Conservation (phyloP, 2,888 invertebrate species). For the Chloroclystis v-ata region DNA sequence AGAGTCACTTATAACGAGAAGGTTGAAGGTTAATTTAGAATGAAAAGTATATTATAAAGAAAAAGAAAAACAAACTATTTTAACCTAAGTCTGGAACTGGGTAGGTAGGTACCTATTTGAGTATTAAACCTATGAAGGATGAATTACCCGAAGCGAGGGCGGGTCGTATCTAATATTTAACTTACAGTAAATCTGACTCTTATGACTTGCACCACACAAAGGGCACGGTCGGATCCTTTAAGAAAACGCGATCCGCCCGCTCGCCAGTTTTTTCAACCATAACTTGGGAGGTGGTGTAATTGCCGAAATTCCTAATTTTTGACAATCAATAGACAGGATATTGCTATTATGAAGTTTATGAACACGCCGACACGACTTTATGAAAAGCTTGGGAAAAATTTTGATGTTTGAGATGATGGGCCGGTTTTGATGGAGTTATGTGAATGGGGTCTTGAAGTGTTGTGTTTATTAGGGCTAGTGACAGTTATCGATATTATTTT, state of each 20-base stretch:
- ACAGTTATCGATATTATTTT: background rate
- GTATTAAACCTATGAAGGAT: too few species aligned
- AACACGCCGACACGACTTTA: constrained; percentile 42
- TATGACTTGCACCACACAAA: constrained; percentile 32
- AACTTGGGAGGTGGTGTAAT: constrained; percentile 75
- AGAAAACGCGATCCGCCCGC: constrained; percentile 68
- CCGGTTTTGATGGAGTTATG: constrained; percentile 16
- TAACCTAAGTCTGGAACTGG: too few species aligned
- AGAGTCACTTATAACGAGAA: too few species aligned
- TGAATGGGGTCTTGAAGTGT: constrained; percentile 14
- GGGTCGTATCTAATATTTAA: too few species aligned
- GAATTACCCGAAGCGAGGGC: too few species aligned
- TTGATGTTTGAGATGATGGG: constrained; percentile 28
- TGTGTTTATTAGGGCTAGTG: constrained; percentile 3
- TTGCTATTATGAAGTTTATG: constrained; percentile 62
- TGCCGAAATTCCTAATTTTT: constrained; percentile 77
- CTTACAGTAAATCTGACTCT: too few species aligned
- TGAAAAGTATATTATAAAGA: too few species aligned
- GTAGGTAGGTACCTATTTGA: too few species aligned
- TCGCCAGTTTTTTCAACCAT: constrained; percentile 64
- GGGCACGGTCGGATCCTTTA: constrained; percentile 65
- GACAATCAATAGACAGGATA: constrained; percentile 77
- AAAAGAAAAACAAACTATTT: too few species aligned
- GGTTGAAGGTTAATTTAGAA: too few species aligned
- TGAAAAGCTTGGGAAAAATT: constrained; percentile 39